Evolutionary conservation across 1,140 invertebrate species (phyloP), one percentile per base, ranked within the genome.

Genomic region (Caenorhabditis tropicalis): DNA sequence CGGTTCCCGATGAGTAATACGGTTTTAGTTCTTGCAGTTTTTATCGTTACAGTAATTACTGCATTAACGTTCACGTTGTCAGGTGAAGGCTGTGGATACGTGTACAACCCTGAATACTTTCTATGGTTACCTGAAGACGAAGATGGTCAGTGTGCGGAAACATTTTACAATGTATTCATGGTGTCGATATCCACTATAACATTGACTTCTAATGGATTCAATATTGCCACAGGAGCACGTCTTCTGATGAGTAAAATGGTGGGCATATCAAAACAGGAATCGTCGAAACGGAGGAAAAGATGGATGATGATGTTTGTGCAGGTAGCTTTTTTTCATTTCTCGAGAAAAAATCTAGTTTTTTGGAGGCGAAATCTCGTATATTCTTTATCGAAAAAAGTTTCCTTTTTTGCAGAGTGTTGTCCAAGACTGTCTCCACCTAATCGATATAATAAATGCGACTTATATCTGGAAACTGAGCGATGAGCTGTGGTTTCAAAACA

Each of bases 261-360:
- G 0, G 58, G 58, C 19, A 33, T 65, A 15, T 33, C 29, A 1
- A 33, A 65, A 36, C 9, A 36, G 36, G 58, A 65, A 19, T 65
- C 58, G 1, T 33, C 58, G 15, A 65, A 24, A 36, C 12, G 58
- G 36, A 33, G 58, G 19, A 33, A 19, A 19, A 15, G 58, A 65
- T 65, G 58, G 58, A 65, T 65, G 58, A 36, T 74, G 9, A 43
- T 74, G 65, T 74, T 74, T 46, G 16, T 74, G 19, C 65, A 74
- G 65, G 65, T 74, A 27, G 10, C 7, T 1, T 15, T 9, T 0
- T 36, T 19, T n/a, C 27, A 9, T 36, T 27, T 4, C 39, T 19
- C 4, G 19, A 51, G 9, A 16, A n/a, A 7, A 4, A 2, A 51
- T 7, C 2, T 2, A 51, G 3, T 4, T 21, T 51, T n/a, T n/a